Evolutionary conservation across 1,140 invertebrate genomes (phyloP).

Genomic region (Leucophenga varia): DNA sequence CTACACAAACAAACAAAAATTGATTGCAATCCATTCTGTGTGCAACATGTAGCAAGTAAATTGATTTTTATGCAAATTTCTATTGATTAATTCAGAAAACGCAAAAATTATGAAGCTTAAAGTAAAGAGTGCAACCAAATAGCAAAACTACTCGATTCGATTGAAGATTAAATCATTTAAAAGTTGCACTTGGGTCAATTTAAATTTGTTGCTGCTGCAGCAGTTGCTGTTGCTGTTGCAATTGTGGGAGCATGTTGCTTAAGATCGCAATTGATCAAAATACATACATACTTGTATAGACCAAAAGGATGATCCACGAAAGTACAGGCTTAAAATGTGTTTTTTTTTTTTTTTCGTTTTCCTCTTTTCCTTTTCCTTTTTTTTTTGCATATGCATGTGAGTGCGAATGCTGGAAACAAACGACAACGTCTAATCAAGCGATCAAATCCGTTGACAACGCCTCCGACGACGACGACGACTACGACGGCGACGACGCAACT

Average conservation of each 20-base stretch:
- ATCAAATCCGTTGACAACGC: constrained; percentile 29
- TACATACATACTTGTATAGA: neutral
- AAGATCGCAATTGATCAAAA: constrained; percentile 47
- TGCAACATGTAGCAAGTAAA: too few relatives aligned
- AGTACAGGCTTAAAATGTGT: neutral
- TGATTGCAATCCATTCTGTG: too few relatives aligned
- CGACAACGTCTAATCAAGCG: constrained; percentile 24
- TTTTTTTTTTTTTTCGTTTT: constrained; percentile 9
- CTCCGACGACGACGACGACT: constrained; percentile 24
- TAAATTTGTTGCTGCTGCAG: constrained; percentile 46
- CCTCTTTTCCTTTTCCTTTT: constrained; percentile 3
- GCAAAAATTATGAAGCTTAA: too few relatives aligned
- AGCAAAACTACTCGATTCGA: constrained; percentile 12
- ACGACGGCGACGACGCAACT: too few relatives aligned
- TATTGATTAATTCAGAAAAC: too few relatives aligned
- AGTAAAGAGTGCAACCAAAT: too few relatives aligned
- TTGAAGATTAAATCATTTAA: constrained; percentile 48
- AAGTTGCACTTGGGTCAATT: constrained; percentile 53
- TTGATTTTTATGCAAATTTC: too few relatives aligned
- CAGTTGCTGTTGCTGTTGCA: constrained; percentile 28
- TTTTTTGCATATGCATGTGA: constrained; percentile 18
- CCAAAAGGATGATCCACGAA: constrained; percentile 2
- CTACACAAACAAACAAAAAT: too few relatives aligned
- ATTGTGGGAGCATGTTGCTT: constrained; percentile 42
- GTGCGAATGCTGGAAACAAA: constrained; percentile 8